phyloP scores from a whole-genome alignment of 2,797 vertebrate genomes.

The Loriculus beryllinus region DNA sequence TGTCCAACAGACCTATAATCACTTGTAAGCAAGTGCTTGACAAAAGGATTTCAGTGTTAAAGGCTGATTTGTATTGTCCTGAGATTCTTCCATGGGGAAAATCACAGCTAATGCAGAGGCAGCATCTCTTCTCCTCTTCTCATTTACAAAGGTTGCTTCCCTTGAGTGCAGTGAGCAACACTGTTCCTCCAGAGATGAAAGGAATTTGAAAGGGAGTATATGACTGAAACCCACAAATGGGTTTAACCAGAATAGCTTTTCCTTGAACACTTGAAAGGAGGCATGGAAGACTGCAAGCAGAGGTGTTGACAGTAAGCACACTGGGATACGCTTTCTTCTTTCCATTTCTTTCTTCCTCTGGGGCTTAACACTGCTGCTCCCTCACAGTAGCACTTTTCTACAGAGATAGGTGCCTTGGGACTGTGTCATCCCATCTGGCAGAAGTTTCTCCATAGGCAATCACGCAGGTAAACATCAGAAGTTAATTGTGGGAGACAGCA shows the following conservation, averaged over 20 bases:
- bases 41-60: not conserved
- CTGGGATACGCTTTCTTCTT: not conserved
- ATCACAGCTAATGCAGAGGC: not conserved
- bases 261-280: not conserved
- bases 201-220: not conserved
- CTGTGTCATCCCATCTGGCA: fast-evolving
- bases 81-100: not conserved
- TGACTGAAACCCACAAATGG: not conserved
- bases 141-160: not conserved
- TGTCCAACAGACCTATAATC: not conserved
- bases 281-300: not conserved
- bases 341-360: not conserved
- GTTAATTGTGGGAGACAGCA: not conserved
- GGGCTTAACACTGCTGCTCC: not conserved
- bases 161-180: not conserved
- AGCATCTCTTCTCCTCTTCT: not conserved
- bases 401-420: not conserved
- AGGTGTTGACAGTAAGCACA: not conserved
- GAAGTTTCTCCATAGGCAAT: not conserved
- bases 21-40: not conserved
- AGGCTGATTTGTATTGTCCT: not conserved
- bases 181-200: not conserved
- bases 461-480: not conserved
- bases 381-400: not conserved
- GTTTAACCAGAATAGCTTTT: not conserved